A percentile compares a stretch with the other conserved stretches of the same genome.
phyloP scores from a whole-genome alignment of 92 coral and sea anemone genomes.

The Actinernus sp. region DNA sequence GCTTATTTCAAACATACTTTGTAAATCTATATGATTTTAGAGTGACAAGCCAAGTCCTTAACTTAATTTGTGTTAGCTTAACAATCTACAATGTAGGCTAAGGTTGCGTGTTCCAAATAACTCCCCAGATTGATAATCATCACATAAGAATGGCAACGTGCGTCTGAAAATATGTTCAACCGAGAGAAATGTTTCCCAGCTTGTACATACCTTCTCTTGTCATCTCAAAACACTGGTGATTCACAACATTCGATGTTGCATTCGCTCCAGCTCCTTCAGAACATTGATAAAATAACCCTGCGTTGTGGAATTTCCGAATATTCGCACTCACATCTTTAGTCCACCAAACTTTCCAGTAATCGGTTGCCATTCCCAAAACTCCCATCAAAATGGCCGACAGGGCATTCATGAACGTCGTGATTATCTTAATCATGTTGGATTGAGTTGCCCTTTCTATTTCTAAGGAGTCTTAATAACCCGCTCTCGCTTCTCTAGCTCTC shows the following conservation, averaged over 20 bases:
- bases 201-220: constrained; percentile 17
- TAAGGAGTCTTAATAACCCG: neutral
- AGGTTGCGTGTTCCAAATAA: too few species aligned
- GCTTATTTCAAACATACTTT: too few species aligned
- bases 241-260: constrained; percentile 34
- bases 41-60: too few species aligned
- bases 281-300: constrained; percentile 87
- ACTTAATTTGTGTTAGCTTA: too few species aligned
- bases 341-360: constrained; percentile 90
- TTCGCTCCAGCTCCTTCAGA: constrained; percentile 38
- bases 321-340: constrained; percentile 52
- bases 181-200: too few species aligned
- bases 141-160: too few species aligned
- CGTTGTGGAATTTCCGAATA: constrained; percentile 62
- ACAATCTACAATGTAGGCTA: too few species aligned
- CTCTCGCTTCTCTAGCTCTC: neutral
- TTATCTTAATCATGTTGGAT: constrained; percentile 80
- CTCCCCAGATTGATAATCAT: too few species aligned
- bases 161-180: too few species aligned
- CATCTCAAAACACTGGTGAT: constrained; percentile 22
- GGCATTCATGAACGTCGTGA: constrained; percentile 78
- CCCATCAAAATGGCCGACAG: constrained; percentile 84
- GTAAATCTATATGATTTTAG: too few species aligned
- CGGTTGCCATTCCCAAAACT: constrained; percentile 86
- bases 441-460: neutral